Percentiles rank a stretch among this genome's conserved stretches.
phyloP scores from a whole-genome alignment of 2,797 vertebrate genomes.

The Numenius phaeopus region DNA sequence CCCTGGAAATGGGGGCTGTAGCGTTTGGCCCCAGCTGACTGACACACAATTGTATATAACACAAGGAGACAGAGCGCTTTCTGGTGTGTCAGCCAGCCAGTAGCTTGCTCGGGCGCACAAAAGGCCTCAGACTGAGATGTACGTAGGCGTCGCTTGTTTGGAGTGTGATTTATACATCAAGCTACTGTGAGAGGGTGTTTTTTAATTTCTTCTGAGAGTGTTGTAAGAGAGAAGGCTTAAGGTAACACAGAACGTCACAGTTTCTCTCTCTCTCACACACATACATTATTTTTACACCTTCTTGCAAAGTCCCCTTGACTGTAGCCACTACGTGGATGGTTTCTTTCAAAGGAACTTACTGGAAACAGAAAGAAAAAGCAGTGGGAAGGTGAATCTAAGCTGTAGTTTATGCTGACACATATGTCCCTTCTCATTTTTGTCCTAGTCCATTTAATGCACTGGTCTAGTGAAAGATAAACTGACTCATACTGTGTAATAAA shows the following conservation, averaged over 20 bases:
- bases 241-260: not conserved
- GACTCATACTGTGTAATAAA: not conserved
- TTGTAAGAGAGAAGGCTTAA: not conserved
- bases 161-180: not conserved
- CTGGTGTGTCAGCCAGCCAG: not conserved
- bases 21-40: not conserved
- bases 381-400: not conserved
- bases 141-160: not conserved
- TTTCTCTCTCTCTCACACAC: not conserved
- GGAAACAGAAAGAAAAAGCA: not conserved
- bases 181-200: not conserved
- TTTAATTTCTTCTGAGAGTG: not conserved
- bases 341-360: not conserved
- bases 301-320: not conserved
- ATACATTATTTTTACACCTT: not conserved
- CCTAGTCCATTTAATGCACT: not conserved
- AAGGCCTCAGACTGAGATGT: not conserved
- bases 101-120: not conserved
- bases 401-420: not conserved
- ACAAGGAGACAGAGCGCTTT: not conserved
- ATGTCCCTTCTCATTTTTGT: not conserved
- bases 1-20: not conserved
- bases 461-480: not conserved
- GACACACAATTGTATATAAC: fast-evolving
- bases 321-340: not conserved